Evolutionary conservation across 2,888 invertebrate species (phyloP), one percentile per base, ranked within the genome.

Genomic region (Lithophane semibrunnea): DNA sequence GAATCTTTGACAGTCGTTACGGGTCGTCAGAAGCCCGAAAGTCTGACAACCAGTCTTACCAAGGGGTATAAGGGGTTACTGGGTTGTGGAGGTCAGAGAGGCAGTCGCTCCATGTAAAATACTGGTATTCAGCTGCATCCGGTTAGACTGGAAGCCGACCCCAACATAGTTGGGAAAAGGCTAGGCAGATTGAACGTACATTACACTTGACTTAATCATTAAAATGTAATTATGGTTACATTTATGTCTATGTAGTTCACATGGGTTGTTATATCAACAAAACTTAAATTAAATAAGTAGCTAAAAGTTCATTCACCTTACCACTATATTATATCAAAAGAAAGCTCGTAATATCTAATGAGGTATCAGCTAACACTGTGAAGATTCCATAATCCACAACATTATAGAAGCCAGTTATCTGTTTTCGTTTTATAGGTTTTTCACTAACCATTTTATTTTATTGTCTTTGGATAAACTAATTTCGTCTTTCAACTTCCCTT

Each of bases 381-480:
- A 74, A 47, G 16, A 12, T 58, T 73, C 64, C 68, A 65, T 18
- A 7, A 47, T 64, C n/a, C n/a, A 52, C 47, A 78, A 67, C 58
- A 47, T 44, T 64, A 56, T 44, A 61, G 67, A 75, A 71, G 18
- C 24, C 42, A 61, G 10, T 24, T 58, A 58, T 8, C 71, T 37
- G 12, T 7, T 9, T 2, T 63, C 69, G 49, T 80, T 70, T 44
- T 72, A 86, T 77, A 58, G 75, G 71, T 74, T 84, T 77, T 65
- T 71, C 71, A 81, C 37, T 66, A 79, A 81, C 71, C 66, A 77
- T 84, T 79, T 12, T 64, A 56, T 81, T 81, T 79, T 37, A 84
- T 72, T 84, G 68, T 77, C 73, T 77, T 52, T 70, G 64, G 29
- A 70, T 65, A 65, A 75, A 76, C 56, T 73, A 82, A 86, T 69